These are phyloP conservation scores for Forbesichthys papilliferus DNA, from an alignment of 2,113 vertebrate genomes.

Conservation along the genomic window DNA sequence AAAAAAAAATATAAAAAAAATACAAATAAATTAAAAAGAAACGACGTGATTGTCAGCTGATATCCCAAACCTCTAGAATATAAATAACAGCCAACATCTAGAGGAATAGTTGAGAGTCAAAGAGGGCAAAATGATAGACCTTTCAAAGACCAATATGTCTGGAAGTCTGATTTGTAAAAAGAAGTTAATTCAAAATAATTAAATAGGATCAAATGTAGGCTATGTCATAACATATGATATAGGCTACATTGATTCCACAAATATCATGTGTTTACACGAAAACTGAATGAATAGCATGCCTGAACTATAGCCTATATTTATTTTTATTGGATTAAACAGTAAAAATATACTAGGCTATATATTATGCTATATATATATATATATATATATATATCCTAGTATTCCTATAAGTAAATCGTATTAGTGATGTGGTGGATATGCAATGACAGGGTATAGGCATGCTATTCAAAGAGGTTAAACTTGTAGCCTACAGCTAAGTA, in stretches of 20 bases:
- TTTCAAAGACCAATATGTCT: conserved; percentile 35
- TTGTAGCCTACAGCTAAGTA: not conserved
- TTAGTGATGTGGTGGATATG: too few relatives aligned
- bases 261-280: not conserved
- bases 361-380: too few relatives aligned
- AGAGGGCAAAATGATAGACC: conserved; percentile 16
- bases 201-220: not conserved
- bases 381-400: too few relatives aligned
- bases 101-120: conserved; percentile 27
- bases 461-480: conserved; percentile 21
- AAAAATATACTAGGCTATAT: too few relatives aligned
- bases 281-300: too few relatives aligned
- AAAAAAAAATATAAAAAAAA: too few relatives aligned
- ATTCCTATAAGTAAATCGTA: too few relatives aligned
- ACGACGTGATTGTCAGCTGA: conserved; percentile 77
- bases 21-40: conserved; percentile 11
- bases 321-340: too few relatives aligned
- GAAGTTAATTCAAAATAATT: not conserved
- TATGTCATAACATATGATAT: not conserved
- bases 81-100: conserved; percentile 65
- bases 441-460: not conserved
- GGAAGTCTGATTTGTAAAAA: conserved; percentile 8
- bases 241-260: not conserved
- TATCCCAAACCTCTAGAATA: conserved; percentile 65
- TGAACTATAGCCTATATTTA: too few relatives aligned